These are phyloP conservation scores for Eupithecia subumbrata DNA, from an alignment of 2,888 invertebrate species.

Conservation along the genomic window DNA sequence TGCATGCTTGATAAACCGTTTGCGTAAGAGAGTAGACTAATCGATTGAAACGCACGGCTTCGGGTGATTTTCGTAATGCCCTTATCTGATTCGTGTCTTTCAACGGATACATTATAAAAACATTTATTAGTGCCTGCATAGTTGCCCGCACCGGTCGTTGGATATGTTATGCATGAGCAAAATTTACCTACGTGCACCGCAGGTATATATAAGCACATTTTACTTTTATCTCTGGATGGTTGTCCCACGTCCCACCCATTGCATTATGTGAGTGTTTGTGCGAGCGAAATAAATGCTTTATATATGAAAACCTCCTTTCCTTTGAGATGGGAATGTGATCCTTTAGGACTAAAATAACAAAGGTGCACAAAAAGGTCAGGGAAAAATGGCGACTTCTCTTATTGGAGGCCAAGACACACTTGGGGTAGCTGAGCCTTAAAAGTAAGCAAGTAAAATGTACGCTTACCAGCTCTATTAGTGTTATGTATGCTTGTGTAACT, in stretches of 20 bases:
- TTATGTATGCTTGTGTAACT: no score
- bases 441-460: neutral
- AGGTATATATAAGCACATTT: neutral
- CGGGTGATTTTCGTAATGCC: constrained; percentile 75
- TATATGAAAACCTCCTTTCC: neutral
- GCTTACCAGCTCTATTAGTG: constrained; percentile 61
- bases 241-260: neutral
- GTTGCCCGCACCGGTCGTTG: neutral
- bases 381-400: no score
- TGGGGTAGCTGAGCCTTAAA: no score
- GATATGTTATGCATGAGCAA: neutral
- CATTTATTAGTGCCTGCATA: constrained; percentile 24
- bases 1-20: constrained; percentile 76
- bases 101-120: constrained; percentile 54
- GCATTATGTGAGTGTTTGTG: neutral
- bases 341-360: neutral
- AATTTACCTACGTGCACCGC: neutral
- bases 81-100: constrained; percentile 70
- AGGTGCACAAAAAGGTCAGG: no score
- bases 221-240: neutral
- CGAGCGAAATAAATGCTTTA: neutral
- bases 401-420: no score
- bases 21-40: constrained; percentile 77
- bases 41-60: constrained; percentile 77
- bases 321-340: neutral